Base-by-base conservation (phyloP, 2,888 invertebrate species). In the Ornithoptera alexandrae region DNA sequence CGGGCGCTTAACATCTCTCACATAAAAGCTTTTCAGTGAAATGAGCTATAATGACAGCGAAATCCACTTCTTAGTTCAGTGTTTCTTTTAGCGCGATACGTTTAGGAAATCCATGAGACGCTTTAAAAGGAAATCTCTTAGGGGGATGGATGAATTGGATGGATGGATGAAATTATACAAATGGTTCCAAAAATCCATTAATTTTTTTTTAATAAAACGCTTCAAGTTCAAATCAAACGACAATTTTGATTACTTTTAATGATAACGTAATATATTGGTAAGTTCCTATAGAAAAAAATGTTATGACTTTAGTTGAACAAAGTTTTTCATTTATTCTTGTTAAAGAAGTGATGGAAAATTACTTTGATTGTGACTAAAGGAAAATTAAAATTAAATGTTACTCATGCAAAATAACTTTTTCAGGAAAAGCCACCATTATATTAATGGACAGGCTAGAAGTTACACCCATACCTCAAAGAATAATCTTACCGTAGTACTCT, bases 11-110 rank as follows among this genome's bases (percentile, higher is more conserved):
- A 79, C 80, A 79, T 80, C 75, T 75, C 74, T 74, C 75, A 76
- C 80, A 81, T 84, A 84, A 87, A 88, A 87, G 84, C 84, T 83
- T 85, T 85, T 77, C 79, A 79, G 79, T 75, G 82, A 84, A 87
- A 86, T 83, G 84, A 84, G 80, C 80, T 81, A 78, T 88, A 88
- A 88, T 87, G 83, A 85, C 85, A 84, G 81, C 76, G 81, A 80
- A 88, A 84, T 86, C 85, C 86, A 85, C 87, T 89, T 84, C 81
- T 78, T 76, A 77, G 79, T 81, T 81, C 75, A 72, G 81, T 81
- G 82, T 87, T 88, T 83, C 81, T 80, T 85, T 84, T 85, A 81
- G 77, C 77, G 78, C 77, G 77, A 80, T 84, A 78, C 80, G 78
- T 79, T 82, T 78, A 77, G 78, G 78, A 76, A 80, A 75, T 75